Conservation (phyloP, 2,797 vertebrate genomes). For the Astyanax mexicanus region DNA sequence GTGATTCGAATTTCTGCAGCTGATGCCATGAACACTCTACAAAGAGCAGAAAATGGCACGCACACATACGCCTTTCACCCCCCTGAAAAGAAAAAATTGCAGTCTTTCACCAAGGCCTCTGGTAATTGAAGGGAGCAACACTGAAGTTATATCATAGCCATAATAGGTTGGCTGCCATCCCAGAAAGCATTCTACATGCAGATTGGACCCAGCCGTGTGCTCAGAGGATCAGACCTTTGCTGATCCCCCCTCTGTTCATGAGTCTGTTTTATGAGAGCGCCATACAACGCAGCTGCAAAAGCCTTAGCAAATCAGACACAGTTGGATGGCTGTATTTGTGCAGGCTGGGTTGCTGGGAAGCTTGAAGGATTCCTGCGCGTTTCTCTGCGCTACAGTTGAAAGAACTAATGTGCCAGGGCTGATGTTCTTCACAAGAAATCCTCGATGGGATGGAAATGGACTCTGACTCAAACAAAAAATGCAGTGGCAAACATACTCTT, state of each 20-base stretch:
- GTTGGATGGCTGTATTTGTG: neutral
- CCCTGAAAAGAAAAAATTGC: constrained; percentile 25
- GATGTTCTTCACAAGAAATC: constrained; percentile 20
- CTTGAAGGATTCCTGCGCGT: constrained; percentile 32
- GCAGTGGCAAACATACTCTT: neutral
- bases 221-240: constrained; percentile 45
- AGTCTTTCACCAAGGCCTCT: constrained; percentile 52
- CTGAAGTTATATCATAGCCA: constrained; percentile 70
- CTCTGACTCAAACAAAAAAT: neutral
- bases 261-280: constrained; percentile 44
- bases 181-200: constrained; percentile 70
- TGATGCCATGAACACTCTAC: constrained; percentile 21
- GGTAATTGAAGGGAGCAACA: constrained; percentile 65
- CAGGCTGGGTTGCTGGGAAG: neutral
- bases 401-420: constrained; percentile 32
- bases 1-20: neutral
- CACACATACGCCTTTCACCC: neutral
- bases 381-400: constrained; percentile 29
- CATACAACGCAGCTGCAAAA: constrained; percentile 42
- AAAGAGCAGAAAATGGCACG: constrained; percentile 6
- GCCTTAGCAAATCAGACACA: constrained; percentile 27
- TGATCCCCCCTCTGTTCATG: constrained; percentile 41
- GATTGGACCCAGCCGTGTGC: constrained; percentile 38
- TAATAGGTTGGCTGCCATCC: constrained; percentile 72
- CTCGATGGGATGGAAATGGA: constrained; percentile 1